A percentile compares a stretch with the other conserved stretches of the same genome.
phyloP scores from a whole-genome alignment of 2,113 vertebrate genomes.

The Saiga tatarica region DNA sequence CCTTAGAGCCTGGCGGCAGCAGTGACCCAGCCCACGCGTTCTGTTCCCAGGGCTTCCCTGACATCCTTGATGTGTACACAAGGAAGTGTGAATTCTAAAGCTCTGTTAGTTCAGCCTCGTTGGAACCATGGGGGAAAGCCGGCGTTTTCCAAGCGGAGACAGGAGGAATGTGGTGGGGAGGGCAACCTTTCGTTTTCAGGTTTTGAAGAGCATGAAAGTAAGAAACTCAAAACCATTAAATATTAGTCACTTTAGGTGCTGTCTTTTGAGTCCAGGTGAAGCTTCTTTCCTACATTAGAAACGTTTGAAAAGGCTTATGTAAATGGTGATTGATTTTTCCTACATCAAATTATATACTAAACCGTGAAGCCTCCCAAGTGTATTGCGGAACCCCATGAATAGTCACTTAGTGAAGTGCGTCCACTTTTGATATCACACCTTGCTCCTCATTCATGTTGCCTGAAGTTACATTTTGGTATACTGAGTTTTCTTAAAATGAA shows the following conservation, averaged over 20 bases:
- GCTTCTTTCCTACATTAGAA: background rate
- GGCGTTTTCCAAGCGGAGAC: background rate
- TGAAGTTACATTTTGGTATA: background rate
- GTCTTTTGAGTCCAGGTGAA: background rate
- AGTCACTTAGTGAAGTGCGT: background rate
- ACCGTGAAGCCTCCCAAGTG: background rate
- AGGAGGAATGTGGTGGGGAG: background rate
- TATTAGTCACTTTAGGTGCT: background rate
- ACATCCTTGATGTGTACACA: background rate
- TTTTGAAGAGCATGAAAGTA: background rate
- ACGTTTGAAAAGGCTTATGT: background rate
- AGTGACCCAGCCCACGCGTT: background rate
- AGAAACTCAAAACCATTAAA: background rate
- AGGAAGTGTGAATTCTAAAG: constrained; percentile 31
- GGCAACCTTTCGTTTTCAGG: background rate
- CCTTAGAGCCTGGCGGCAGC: background rate
- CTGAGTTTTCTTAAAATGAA: constrained; percentile 29
- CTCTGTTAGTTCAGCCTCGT: constrained; percentile 33
- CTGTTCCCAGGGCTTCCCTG: background rate
- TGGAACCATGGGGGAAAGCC: background rate
- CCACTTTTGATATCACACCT: background rate
- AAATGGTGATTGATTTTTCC: background rate
- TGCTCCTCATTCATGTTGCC: background rate
- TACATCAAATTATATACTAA: background rate
- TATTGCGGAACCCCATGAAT: background rate